A percentile compares a stretch with the other conserved stretches of the same genome.
Evolutionary conservation across 2,888 invertebrate genomes (phyloP).

Genomic region (Flexamia atlantica): DNA sequence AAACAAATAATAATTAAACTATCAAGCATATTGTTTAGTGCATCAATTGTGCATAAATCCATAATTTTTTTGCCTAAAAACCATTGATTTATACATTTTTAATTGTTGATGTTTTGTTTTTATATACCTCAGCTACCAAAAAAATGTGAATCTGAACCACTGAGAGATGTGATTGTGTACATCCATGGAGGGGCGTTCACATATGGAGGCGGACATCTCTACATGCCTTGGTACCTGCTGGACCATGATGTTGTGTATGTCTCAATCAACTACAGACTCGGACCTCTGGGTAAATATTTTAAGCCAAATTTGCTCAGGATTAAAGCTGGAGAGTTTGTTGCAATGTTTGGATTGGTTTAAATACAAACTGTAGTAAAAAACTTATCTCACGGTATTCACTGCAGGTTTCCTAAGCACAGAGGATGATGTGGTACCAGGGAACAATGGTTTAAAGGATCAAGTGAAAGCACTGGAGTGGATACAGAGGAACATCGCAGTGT

Average conservation of each 20-base stretch:
- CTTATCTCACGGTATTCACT: no score
- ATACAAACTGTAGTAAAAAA: no score
- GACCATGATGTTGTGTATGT: conserved; percentile 71
- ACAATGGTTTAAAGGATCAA: conserved; percentile 87
- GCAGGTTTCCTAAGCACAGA: conserved; percentile 88
- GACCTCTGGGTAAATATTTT: conserved; percentile 71
- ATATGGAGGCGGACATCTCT: conserved; percentile 68
- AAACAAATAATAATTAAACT: no score
- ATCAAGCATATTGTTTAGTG: no score
- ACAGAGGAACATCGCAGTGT: conserved; percentile 81
- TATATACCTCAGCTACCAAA: not conserved
- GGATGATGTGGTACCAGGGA: conserved; percentile 83
- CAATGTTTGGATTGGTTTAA: no score
- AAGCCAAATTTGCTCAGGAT: no score
- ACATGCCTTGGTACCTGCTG: conserved; percentile 70
- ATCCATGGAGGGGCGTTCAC: conserved; percentile 72
- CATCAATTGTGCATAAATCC: no score
- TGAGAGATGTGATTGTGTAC: conserved; percentile 72
- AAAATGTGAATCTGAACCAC: not conserved
- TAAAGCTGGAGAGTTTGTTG: no score
- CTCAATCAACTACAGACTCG: conserved; percentile 71
- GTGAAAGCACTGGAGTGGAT: conserved; percentile 84
- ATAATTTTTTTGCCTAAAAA: no score
- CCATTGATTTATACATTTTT: no score
- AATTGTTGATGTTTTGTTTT: not conserved